These are phyloP conservation scores for Phorcus lineatus DNA, from an alignment of 2,888 invertebrate genomes.

Conservation along the genomic window DNA sequence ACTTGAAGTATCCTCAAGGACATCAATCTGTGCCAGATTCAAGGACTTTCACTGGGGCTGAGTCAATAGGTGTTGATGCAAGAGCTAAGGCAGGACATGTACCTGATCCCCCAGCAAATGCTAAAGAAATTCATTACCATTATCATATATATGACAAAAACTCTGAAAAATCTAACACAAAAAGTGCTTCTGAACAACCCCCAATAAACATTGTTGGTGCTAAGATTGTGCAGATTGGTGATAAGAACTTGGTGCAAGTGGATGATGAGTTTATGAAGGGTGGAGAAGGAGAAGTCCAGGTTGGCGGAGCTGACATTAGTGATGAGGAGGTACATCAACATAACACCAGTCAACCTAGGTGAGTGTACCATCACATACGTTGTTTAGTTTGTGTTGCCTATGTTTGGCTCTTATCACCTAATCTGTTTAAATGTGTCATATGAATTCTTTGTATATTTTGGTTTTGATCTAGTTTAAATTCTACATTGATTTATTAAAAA, in stretches of 20 bases:
- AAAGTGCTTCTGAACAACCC: background rate
- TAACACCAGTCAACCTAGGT: too few species aligned
- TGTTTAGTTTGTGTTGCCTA: too few species aligned
- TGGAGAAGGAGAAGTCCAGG: background rate
- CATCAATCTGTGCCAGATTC: background rate
- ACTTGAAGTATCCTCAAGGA: too few species aligned
- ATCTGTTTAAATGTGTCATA: too few species aligned
- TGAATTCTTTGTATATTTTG: too few species aligned
- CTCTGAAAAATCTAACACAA: background rate
- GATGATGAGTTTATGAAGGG: background rate
- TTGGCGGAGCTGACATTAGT: background rate
- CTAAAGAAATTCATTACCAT: conserved; percentile 1
- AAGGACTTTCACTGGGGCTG: background rate
- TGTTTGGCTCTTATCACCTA: too few species aligned
- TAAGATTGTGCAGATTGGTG: conserved; percentile 3
- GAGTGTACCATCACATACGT: too few species aligned
- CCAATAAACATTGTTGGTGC: conserved; percentile 12
- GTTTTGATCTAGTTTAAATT: too few species aligned
- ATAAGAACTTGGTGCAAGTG: background rate
- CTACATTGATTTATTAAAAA: too few species aligned
- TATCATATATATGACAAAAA: background rate
- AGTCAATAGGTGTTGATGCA: background rate
- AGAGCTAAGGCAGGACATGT: background rate
- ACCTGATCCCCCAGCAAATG: background rate
- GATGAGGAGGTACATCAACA: background rate